These are phyloP conservation scores for Endomychus coccineus DNA, from an alignment of 2,888 invertebrate genomes.

Conservation along the genomic window DNA sequence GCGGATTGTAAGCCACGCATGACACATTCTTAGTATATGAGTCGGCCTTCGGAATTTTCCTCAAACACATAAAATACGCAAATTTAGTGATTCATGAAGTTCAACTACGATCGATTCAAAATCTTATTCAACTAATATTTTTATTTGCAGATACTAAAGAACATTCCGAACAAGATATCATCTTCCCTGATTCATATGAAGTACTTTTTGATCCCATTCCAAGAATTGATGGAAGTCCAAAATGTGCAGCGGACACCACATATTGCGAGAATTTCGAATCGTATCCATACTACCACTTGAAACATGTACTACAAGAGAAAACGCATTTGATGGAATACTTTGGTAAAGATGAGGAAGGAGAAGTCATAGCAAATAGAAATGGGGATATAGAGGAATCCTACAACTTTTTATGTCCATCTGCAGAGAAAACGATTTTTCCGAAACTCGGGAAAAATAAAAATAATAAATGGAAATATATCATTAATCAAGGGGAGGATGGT, in stretches of 20 bases:
- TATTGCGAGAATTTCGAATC: slow-evolving; percentile 44
- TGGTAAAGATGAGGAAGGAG: slow-evolving; percentile 28
- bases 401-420: slow-evolving; percentile 31
- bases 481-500: slow-evolving; percentile 53
- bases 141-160: slow-evolving; percentile 8
- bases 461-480: slow-evolving; percentile 60
- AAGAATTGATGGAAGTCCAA: slow-evolving; percentile 24
- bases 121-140: too few relatives aligned
- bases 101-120: too few relatives aligned
- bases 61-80: too few relatives aligned
- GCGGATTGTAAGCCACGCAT: too few relatives aligned
- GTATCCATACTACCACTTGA: slow-evolving; percentile 42
- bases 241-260: slow-evolving; percentile 34
- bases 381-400: slow-evolving; percentile 26
- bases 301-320: slow-evolving; percentile 31
- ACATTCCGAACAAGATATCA: slow-evolving; percentile 22
- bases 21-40: too few relatives aligned
- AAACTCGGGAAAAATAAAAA: slow-evolving; percentile 52
- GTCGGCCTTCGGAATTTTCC: too few relatives aligned
- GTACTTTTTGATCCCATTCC: slow-evolving; percentile 19
- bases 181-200: slow-evolving; percentile 31
- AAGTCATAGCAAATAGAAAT: slow-evolving; percentile 28
- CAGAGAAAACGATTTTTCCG: slow-evolving; percentile 53
- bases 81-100: too few relatives aligned
- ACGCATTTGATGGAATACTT: slow-evolving; percentile 23